phyloP scores from a whole-genome alignment of 2,113 vertebrate species.

The Laticauda laticaudata region DNA sequence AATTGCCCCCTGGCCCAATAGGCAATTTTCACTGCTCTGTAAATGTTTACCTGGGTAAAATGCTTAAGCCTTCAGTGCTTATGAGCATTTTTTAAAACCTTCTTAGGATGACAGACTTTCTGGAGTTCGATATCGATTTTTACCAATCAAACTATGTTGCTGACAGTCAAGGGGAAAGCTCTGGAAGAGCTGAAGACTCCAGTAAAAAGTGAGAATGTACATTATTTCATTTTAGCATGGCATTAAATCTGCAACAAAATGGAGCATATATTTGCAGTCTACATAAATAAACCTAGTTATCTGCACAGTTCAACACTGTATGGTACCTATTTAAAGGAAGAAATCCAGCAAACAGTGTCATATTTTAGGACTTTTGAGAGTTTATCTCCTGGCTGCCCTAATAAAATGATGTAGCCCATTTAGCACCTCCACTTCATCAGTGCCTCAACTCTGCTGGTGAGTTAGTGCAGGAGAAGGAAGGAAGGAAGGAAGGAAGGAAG shows the following conservation, averaged over 20 bases:
- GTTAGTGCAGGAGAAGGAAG: no score
- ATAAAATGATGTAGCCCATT: not conserved
- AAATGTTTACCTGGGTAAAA: not conserved
- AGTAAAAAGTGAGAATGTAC: slow-evolving; percentile 62
- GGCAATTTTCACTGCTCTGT: not conserved
- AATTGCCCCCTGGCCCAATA: not conserved
- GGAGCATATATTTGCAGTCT: not conserved
- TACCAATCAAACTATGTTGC: slow-evolving; percentile 83
- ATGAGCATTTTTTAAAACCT: slow-evolving; percentile 22
- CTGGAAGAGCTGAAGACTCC: slow-evolving; percentile 40
- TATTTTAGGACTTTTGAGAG: not conserved
- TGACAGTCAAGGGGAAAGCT: slow-evolving; percentile 71
- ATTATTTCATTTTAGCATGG: not conserved
- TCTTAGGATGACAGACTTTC: slow-evolving; percentile 78
- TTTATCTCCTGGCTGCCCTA: not conserved
- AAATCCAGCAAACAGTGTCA: not conserved
- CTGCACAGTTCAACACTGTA: not conserved
- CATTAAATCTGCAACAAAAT: slow-evolving; percentile 1
- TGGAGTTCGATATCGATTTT: slow-evolving; percentile 79
- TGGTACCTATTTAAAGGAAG: not conserved
- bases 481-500: no score
- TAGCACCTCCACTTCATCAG: not conserved
- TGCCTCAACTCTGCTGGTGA: no score
- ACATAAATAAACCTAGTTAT: not conserved
- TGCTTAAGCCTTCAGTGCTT: not conserved